phyloP scores from a whole-genome alignment of 2,797 vertebrate genomes.

The Lagorchestes hirsutus region DNA sequence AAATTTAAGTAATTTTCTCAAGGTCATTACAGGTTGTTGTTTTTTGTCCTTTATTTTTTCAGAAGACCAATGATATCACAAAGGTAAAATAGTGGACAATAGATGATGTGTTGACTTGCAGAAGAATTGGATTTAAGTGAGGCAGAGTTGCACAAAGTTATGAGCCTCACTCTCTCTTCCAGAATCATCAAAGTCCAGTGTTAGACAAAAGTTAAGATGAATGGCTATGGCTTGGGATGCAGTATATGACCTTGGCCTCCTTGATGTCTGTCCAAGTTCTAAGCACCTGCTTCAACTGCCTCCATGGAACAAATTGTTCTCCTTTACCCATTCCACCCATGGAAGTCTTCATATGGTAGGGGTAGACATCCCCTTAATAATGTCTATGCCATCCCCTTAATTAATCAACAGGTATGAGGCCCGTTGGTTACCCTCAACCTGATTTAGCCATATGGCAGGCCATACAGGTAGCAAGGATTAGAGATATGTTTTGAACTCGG shows the following conservation, averaged over 20 bases:
- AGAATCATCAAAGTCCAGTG: not conserved
- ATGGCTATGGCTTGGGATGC: not conserved
- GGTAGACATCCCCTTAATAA: not conserved
- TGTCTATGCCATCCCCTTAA: not conserved
- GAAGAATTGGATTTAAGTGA: not conserved
- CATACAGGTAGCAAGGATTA: not conserved
- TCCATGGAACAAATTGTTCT: not conserved
- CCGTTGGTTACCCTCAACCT: not conserved
- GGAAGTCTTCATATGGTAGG: not conserved
- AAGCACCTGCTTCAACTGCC: not conserved
- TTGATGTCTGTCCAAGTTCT: not conserved
- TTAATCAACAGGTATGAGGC: not conserved
- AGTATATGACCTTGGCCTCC: not conserved
- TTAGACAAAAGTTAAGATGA: not conserved
- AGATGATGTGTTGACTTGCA: not conserved
- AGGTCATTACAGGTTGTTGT: not conserved
- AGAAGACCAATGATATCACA: not conserved
- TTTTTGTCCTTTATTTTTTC: not conserved
- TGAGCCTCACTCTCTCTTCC: not conserved
- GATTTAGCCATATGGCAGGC: not conserved
- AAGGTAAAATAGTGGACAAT: not conserved
- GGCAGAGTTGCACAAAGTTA: not conserved
- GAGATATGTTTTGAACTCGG: not conserved
- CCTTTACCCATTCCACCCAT: not conserved
- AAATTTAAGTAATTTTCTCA: not conserved